Evolutionary conservation across 2,113 vertebrate genomes (phyloP).

Genomic region (Panurus biarmicus): DNA sequence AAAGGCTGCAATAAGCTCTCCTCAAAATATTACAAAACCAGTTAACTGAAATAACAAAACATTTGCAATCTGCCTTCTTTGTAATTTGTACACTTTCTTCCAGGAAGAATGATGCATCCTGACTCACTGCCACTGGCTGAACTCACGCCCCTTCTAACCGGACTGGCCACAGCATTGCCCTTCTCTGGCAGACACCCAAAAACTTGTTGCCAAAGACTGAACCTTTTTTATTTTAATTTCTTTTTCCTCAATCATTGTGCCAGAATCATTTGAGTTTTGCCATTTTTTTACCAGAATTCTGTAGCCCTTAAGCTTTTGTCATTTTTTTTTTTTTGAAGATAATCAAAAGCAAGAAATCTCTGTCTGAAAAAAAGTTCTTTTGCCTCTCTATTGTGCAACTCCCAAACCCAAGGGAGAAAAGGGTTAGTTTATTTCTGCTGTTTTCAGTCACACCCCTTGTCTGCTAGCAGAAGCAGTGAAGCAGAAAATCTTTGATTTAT

Average conservation of each 20-base stretch:
- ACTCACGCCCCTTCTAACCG: background rate
- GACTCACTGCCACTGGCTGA: background rate
- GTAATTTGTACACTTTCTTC: background rate
- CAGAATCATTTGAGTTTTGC: background rate
- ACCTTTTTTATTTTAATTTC: background rate
- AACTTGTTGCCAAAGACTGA: background rate
- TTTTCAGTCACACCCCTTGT: background rate
- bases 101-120: background rate
- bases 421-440: background rate
- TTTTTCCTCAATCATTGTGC: background rate
- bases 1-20: background rate
- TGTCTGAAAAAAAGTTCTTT: background rate
- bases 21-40: background rate
- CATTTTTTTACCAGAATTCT: background rate
- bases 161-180: background rate
- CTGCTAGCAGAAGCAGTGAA: background rate
- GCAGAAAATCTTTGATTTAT: background rate
- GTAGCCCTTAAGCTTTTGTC: background rate
- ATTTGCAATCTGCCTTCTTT: fast-evolving
- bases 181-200: background rate
- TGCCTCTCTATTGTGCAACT: background rate
- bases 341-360: background rate
- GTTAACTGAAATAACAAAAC: background rate
- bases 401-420: background rate
- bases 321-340: background rate